Evolutionary conservation across 2,113 vertebrate species (phyloP), one percentile per base, ranked within the genome.

Genomic region (Gambusia holbrooki): DNA sequence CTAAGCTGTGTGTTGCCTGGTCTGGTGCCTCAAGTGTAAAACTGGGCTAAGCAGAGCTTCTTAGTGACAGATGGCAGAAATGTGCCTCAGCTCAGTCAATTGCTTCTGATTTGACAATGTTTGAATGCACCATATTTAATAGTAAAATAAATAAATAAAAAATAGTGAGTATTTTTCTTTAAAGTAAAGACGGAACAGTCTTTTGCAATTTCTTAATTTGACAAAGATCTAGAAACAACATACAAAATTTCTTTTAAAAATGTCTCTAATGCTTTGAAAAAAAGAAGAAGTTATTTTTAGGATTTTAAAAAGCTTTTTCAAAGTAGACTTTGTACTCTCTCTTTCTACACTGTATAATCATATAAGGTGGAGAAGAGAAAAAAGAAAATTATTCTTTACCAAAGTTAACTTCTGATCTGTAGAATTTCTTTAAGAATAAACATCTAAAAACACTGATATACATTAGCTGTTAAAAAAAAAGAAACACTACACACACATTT

Each of bases 1-100:
- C 65, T 73, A 84, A 88, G 60, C 64, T 69, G 27, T 0, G 33
- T 40, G 33, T 69, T 71, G 66, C 4, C 66, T 64, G 37, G 58
- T 69, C n/a, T 80, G 66, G 58, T 29, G 67, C 19, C 1, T 60
- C 45, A 29, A 37, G 14, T 73, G 67, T 67, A 33, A 82, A 91
- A 90, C 79, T 91, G 77, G 91, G 85, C 84, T 91, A 90, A 92
- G 85, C 61, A 66, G 83, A 83, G 84, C 84, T 91, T 72, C 87
- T 83, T 73, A 51, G 67, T 11, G 54, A 80, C 89, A 91, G 89
- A 89, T 89, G 89, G 87, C 66, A 81, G 48, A 79, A 85, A 29
- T 69, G 79, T 76, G 73, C 72, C 68, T 62, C 80, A 73, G 68
- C 61, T 29, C 35, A 17, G 25, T 62, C 35, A 58, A n/a, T 8